Evolutionary conservation across 2,797 vertebrate genomes (phyloP).

Genomic region (Phataginus tricuspis): DNA sequence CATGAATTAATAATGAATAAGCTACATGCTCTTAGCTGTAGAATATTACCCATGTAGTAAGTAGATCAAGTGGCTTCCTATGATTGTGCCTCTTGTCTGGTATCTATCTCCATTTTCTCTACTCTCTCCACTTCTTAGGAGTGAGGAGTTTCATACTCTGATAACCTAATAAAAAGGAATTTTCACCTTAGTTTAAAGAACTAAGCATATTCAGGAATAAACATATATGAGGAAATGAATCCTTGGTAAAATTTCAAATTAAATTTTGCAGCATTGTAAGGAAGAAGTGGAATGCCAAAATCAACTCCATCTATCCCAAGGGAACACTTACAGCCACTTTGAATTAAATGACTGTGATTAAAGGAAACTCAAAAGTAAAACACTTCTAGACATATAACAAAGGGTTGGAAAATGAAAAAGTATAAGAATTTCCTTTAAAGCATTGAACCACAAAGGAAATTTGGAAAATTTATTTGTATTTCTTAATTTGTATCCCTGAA

Average conservation of each 20-base stretch:
- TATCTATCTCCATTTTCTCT: background rate
- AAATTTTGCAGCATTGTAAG: conserved; percentile 14
- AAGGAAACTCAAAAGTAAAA: conserved; percentile 55
- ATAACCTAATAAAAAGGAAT: background rate
- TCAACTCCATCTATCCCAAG: conserved; percentile 10
- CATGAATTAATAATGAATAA: background rate
- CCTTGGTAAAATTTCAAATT: conserved; percentile 29
- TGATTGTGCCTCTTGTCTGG: background rate
- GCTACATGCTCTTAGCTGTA: background rate
- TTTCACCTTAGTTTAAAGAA: conserved; percentile 1
- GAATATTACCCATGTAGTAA: background rate
- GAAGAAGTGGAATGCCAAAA: conserved; percentile 14
- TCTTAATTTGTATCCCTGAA: background rate
- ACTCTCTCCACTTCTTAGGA: background rate
- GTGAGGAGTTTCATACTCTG: background rate
- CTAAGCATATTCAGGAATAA: background rate
- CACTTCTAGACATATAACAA: background rate
- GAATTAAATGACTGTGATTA: conserved; percentile 52
- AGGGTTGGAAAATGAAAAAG: background rate
- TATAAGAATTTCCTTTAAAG: background rate
- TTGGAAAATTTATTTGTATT: conserved; percentile 15
- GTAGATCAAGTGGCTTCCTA: background rate
- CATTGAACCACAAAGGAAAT: background rate
- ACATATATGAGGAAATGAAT: background rate
- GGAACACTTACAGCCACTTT: conserved; percentile 42